phyloP scores from a whole-genome alignment of 2,113 vertebrate species.

The Aptenodytes forsteri region DNA sequence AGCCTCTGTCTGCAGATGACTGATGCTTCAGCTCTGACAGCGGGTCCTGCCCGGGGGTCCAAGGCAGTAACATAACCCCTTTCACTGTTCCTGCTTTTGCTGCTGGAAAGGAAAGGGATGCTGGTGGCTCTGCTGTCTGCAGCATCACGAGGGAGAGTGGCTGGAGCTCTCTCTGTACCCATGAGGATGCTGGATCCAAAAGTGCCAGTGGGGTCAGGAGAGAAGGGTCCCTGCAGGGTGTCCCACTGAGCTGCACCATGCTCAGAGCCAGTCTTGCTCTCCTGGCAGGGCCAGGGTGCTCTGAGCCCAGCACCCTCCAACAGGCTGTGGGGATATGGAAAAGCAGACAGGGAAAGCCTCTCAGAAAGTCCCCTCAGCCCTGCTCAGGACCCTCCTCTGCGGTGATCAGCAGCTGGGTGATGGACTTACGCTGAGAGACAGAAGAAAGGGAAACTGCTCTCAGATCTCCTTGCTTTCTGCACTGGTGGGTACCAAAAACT shows the following conservation, averaged over 20 bases:
- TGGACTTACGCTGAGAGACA: rapidly evolving
- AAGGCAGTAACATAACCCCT: neutral
- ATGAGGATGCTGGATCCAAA: neutral
- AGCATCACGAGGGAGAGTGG: neutral
- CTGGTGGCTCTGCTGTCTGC: neutral
- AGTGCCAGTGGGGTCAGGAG: neutral
- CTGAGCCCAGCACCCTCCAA: neutral
- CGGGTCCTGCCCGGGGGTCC: neutral
- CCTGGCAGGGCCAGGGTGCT: neutral
- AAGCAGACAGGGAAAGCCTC: neutral
- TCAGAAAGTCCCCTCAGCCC: neutral
- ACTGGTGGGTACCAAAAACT: neutral
- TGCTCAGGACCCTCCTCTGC: neutral
- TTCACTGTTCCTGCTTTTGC: neutral
- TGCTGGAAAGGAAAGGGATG: neutral
- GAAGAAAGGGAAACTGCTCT: neutral
- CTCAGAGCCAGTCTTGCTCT: neutral
- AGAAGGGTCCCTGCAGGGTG: neutral
- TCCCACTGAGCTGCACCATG: neutral
- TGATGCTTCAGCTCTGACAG: neutral
- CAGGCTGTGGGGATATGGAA: neutral
- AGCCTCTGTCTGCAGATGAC: neutral
- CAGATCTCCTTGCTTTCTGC: neutral
- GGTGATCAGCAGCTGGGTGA: neutral
- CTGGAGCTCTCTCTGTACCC: neutral